A percentile compares a stretch with the other conserved stretches of the same genome.
These are phyloP conservation scores for Gopherus evgoodei DNA, from an alignment of 2,113 vertebrate species.

Conservation along the genomic window DNA sequence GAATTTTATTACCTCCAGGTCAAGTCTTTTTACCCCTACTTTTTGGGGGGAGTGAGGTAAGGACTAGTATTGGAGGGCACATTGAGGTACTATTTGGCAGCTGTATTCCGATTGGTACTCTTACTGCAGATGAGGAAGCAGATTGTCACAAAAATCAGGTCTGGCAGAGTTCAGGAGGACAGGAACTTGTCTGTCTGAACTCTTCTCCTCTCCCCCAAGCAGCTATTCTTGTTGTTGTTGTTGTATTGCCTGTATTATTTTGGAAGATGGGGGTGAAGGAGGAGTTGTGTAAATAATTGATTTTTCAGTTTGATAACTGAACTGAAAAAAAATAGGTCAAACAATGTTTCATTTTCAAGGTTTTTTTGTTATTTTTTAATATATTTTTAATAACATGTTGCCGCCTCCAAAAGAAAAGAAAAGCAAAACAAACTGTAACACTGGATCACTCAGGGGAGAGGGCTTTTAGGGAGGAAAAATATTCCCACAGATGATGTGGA, in stretches of 20 bases:
- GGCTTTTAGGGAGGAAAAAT: neutral
- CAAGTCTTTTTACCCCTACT: neutral
- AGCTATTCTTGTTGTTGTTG: neutral
- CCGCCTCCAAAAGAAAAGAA: too few relatives aligned
- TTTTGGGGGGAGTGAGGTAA: neutral
- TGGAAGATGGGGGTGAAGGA: neutral
- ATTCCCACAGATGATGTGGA: too few relatives aligned
- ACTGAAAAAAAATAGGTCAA: neutral
- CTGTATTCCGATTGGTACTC: neutral
- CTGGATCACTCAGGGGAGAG: neutral
- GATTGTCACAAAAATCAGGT: neutral
- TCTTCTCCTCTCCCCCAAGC: fast-evolving
- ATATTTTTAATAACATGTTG: neutral
- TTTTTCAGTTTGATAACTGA: neutral
- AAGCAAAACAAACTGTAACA: neutral
- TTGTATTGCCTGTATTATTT: too few relatives aligned
- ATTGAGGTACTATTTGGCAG: neutral
- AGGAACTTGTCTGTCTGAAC: neutral
- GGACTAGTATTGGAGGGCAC: fast-evolving
- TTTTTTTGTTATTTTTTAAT: neutral
- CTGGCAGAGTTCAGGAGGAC: neutral
- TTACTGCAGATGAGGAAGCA: neutral
- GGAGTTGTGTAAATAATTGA: neutral
- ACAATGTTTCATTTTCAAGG: neutral
- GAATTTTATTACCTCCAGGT: neutral